Evolutionary conservation across 1,140 invertebrate genomes (phyloP).

Genomic region (Stratiolaelaps scimitus): DNA sequence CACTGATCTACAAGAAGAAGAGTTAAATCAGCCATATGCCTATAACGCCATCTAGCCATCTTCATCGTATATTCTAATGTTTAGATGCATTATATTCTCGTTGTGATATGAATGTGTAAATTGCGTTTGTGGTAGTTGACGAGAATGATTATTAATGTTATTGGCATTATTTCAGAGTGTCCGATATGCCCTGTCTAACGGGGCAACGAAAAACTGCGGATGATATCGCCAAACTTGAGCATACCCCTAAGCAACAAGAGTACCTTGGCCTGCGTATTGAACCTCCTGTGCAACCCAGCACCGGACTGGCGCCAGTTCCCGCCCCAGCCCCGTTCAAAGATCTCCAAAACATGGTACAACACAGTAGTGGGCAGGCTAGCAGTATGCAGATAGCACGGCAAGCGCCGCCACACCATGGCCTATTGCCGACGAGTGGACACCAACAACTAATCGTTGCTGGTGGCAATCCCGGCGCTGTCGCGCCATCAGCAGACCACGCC

Average conservation of each 20-base stretch:
- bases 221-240: not conserved
- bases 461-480: not conserved
- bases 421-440: not conserved
- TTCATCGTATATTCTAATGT: too few relatives aligned
- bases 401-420: too few relatives aligned
- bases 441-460: not conserved
- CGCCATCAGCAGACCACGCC: constrained; percentile 19
- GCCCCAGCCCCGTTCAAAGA: constrained; percentile 15
- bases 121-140: not conserved
- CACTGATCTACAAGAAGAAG: not conserved
- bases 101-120: not conserved
- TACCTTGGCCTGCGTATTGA: constrained; percentile 23
- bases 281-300: not conserved
- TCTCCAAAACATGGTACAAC: constrained; percentile 16
- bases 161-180: not conserved
- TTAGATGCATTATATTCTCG: not conserved
- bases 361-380: not conserved
- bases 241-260: not conserved
- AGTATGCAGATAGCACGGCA: not conserved
- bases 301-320: not conserved
- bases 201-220: not conserved
- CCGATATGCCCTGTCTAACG: not conserved
- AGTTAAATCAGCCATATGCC: not conserved
- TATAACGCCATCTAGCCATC: too few relatives aligned
- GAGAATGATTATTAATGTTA: not conserved